phyloP scores from a whole-genome alignment of 2,113 vertebrate genomes.

The Maccullochella peelii region DNA sequence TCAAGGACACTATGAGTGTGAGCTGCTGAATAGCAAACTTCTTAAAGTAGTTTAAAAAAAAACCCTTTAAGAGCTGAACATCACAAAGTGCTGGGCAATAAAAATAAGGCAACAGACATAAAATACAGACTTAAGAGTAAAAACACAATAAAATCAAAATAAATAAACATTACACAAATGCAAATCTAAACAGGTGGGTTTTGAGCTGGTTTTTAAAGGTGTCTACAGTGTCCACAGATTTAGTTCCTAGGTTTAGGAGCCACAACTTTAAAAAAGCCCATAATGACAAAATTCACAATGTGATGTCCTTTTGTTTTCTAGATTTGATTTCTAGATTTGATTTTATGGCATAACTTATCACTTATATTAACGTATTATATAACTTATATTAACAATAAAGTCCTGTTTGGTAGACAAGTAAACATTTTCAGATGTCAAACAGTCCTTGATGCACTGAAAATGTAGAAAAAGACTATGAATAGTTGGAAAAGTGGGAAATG shows the following conservation, averaged over 20 bases:
- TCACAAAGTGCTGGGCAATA: not conserved
- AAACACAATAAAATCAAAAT: not conserved
- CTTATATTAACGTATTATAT: too few relatives aligned
- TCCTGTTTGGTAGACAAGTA: not conserved
- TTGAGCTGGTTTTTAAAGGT: not conserved
- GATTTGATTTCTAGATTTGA: too few relatives aligned
- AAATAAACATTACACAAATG: not conserved
- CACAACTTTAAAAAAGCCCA: not conserved
- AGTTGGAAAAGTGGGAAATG: too few relatives aligned
- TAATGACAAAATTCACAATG: not conserved
- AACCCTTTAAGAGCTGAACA: not conserved
- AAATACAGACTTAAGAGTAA: not conserved
- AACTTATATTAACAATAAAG: not conserved
- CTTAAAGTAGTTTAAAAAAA: not conserved
- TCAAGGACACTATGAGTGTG: not conserved
- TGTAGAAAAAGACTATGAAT: too few relatives aligned
- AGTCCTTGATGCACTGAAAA: not conserved
- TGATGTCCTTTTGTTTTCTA: not conserved
- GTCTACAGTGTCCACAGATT: not conserved
- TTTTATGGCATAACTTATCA: not conserved
- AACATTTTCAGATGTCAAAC: not conserved
- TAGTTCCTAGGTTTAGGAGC: not conserved
- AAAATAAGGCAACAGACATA: not conserved
- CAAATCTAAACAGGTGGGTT: not conserved
- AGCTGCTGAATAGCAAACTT: not conserved